Conservation (phyloP, 2,888 invertebrate species). For the Epiblema foenella region DNA sequence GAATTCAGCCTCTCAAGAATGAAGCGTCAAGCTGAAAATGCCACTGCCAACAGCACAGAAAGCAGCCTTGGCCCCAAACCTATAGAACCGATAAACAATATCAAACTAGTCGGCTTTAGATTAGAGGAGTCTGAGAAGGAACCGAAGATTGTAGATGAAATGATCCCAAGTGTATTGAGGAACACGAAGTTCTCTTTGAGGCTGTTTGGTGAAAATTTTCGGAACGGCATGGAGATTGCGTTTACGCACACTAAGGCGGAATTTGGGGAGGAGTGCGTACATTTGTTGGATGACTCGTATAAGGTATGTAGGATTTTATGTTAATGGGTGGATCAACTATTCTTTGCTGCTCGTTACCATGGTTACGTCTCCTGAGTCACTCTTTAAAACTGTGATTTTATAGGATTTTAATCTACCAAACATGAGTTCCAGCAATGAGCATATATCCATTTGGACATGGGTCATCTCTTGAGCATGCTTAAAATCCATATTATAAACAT, state of each 20-base stretch:
- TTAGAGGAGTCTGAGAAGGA: slow-evolving; percentile 83
- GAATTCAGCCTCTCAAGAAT: slow-evolving; percentile 16
- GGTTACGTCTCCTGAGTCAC: too few relatives aligned
- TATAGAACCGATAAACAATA: slow-evolving; percentile 1
- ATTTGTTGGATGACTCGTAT: slow-evolving; percentile 64
- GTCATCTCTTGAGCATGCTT: too few relatives aligned
- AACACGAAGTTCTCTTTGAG: slow-evolving; percentile 64
- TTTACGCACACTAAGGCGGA: slow-evolving; percentile 66
- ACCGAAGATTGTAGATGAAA: slow-evolving; percentile 72
- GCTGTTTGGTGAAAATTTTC: slow-evolving; percentile 72
- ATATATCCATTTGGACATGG: too few relatives aligned
- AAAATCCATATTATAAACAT: too few relatives aligned
- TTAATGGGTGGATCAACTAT: too few relatives aligned
- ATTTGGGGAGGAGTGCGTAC: slow-evolving; percentile 56
- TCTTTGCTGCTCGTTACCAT: too few relatives aligned
- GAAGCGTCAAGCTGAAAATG: slow-evolving; percentile 2
- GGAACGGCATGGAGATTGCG: slow-evolving; percentile 63
- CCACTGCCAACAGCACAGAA: slow-evolving; percentile 6
- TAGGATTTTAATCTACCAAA: too few relatives aligned
- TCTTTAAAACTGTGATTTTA: too few relatives aligned
- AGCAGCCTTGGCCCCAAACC: slow-evolving; percentile 26
- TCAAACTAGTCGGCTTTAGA: slow-evolving; percentile 67
- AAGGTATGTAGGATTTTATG: slow-evolving; percentile 64
- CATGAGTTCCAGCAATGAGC: too few relatives aligned
- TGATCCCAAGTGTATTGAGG: slow-evolving; percentile 72